Conservation (phyloP, 1,140 invertebrate species). For the Danaus plexippus region DNA sequence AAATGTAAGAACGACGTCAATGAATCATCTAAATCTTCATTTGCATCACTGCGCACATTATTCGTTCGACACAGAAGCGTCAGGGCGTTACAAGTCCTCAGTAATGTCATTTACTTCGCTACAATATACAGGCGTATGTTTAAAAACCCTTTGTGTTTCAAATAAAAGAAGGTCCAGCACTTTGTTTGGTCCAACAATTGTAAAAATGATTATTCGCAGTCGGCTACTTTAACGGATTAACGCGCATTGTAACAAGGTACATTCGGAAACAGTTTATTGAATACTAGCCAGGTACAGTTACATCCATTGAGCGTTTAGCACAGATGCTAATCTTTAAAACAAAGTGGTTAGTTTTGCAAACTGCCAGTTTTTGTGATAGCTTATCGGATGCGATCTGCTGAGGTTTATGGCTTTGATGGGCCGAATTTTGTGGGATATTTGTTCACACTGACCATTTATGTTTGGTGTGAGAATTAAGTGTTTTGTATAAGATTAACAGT, state of each 20-base stretch:
- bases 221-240: slow-evolving; percentile 67
- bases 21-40: slow-evolving; percentile 44
- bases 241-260: slow-evolving; percentile 23
- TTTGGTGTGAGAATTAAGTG: slow-evolving; percentile 11
- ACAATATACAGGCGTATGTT: slow-evolving; percentile 39
- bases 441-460: slow-evolving; percentile 6
- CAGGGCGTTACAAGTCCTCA: slow-evolving; percentile 41
- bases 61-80: slow-evolving; percentile 42
- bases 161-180: slow-evolving; percentile 43
- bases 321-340: slow-evolving; percentile 66
- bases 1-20: slow-evolving; percentile 38
- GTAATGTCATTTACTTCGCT: slow-evolving; percentile 49
- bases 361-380: slow-evolving; percentile 36
- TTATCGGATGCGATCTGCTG: slow-evolving; percentile 42
- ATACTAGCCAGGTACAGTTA: slow-evolving; percentile 58
- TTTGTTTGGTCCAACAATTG: slow-evolving; percentile 55
- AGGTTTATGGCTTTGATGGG: slow-evolving; percentile 28
- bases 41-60: slow-evolving; percentile 59
- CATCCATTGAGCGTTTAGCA: slow-evolving; percentile 46
- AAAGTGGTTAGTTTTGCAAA: slow-evolving; percentile 58
- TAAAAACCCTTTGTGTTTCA: slow-evolving; percentile 47
- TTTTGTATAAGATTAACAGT: slow-evolving; percentile 11
- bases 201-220: slow-evolving; percentile 49
- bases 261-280: slow-evolving; percentile 43
- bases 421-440: slow-evolving; percentile 23